Evolutionary conservation across 2,888 invertebrate species (phyloP).

Genomic region (Thyatira batis): DNA sequence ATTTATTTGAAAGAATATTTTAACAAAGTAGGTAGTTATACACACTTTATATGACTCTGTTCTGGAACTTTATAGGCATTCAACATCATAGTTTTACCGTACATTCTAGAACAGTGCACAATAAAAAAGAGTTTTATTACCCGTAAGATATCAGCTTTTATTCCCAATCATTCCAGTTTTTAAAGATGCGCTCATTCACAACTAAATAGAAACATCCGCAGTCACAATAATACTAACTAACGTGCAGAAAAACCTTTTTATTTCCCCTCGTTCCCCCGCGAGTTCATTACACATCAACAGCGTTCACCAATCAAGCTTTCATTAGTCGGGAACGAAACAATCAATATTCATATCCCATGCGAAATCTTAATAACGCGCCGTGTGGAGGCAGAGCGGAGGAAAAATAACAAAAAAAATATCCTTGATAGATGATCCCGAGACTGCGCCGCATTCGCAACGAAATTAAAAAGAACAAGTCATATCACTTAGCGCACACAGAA

Average conservation of each 20-base stretch:
- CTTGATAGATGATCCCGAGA: slow-evolving; percentile 74
- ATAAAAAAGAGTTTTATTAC: background rate
- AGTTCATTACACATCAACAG: slow-evolving; percentile 70
- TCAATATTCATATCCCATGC: slow-evolving; percentile 82
- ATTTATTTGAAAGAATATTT: slow-evolving; percentile 9
- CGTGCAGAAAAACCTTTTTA: slow-evolving; percentile 55
- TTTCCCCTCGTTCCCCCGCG: slow-evolving; percentile 48
- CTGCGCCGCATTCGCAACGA: slow-evolving; percentile 71
- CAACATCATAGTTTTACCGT: too few species aligned
- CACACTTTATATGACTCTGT: too few species aligned
- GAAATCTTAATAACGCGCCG: slow-evolving; percentile 66
- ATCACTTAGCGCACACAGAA: slow-evolving; percentile 81
- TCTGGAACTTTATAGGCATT: too few species aligned
- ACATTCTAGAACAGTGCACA: slow-evolving; percentile 2
- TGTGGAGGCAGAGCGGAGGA: slow-evolving; percentile 36
- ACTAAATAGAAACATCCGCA: slow-evolving; percentile 37
- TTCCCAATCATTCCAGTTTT: background rate
- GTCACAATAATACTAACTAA: slow-evolving; percentile 41
- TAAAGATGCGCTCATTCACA: slow-evolving; percentile 26
- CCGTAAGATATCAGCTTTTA: background rate
- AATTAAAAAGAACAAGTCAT: slow-evolving; percentile 82
- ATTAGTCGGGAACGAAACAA: slow-evolving; percentile 71
- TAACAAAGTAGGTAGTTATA: slow-evolving; percentile 13
- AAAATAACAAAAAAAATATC: slow-evolving; percentile 46
- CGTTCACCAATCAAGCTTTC: slow-evolving; percentile 77